Evolutionary conservation across 1,140 invertebrate genomes (phyloP), one percentile per base, ranked within the genome.

Genomic region (Tetragnatha versicolor): DNA sequence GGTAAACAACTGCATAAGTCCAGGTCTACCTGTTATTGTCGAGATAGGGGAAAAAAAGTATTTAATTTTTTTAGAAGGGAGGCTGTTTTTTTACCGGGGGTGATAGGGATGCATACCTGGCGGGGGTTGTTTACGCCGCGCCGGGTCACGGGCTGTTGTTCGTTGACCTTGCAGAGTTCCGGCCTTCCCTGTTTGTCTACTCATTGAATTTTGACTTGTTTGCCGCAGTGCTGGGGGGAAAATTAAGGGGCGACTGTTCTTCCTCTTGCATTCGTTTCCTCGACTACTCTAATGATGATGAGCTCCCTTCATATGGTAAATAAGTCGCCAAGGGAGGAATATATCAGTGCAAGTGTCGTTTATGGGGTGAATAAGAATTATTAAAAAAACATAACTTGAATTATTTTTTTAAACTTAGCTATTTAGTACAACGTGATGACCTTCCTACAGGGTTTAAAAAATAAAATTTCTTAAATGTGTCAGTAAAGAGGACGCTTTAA

Each of bases 1-100:
- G 73, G 60, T 77, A 77, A 77, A 77, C 73, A 77, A 77, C 73
- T 77, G 73, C 73, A 77, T 77, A 77, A 77, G 73, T 77, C 66
- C 66, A 77, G n/a, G 73, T 65, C 73, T 65, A 77, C 73, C 73
- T 77, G 73, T 77, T 77, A 77, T 77, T 77, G 73, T 77, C 73
- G 73, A 77, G 60, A 77, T 65, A 66, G 73, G 39, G 39, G 53
- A 20, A 68, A 75, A 75, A 63, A 49, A 51, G 20, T 53, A 45
- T 66, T 77, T 65, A 77, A 65, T 77, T 77, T 77, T n/a, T 77
- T 77, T 77, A 77, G 65, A 55, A 45, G 42, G 53, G 60, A 10
- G 29, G n/a, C 27, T 60, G 33, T 60, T 68, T 51, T 63, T 66
- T 65, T 65, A 31, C 47, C 63, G 60, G 73, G 69, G 60, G 73